These are phyloP conservation scores for Echinops telfairi DNA, from an alignment of 2,113 vertebrate species.

Conservation along the genomic window DNA sequence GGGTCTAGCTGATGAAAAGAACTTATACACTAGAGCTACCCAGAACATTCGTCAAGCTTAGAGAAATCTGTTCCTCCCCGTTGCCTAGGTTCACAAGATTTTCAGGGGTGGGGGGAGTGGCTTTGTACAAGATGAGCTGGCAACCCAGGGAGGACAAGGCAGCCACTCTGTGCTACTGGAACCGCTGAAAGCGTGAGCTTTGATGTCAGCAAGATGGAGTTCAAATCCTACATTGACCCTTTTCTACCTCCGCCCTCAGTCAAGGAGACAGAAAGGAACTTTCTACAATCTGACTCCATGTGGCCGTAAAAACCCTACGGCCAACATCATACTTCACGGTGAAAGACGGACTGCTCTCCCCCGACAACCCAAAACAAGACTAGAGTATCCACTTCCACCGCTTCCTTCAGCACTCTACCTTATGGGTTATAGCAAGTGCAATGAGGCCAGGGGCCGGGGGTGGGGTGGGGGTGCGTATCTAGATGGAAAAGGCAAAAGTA, in stretches of 20 bases:
- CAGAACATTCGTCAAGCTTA: constrained; percentile 70
- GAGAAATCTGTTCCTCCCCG: constrained; percentile 72
- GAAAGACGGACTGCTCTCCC: not conserved
- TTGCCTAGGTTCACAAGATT: constrained; percentile 45
- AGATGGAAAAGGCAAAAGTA: not conserved
- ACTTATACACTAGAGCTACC: constrained; percentile 55
- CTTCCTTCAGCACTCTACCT: not conserved
- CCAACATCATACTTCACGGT: not conserved
- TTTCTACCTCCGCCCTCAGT: not conserved
- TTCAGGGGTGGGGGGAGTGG: not conserved
- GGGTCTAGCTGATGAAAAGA: constrained; percentile 71
- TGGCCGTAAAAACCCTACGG: not conserved
- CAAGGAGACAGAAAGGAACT: not conserved
- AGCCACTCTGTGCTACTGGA: not conserved
- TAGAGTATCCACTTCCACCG: accelerated
- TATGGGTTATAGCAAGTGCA: not conserved
- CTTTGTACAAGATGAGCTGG: constrained; percentile 41
- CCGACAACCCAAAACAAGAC: not conserved
- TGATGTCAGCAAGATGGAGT: not conserved
- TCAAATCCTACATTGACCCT: not conserved
- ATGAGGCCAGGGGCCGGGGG: not conserved
- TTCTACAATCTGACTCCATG: not conserved
- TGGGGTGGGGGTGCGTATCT: too few relatives aligned
- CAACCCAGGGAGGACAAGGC: not conserved
- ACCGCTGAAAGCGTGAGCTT: not conserved